A percentile compares a stretch with the other conserved stretches of the same genome.
Evolutionary conservation across 2,888 invertebrate genomes (phyloP).

Genomic region (Eristalis arbustorum): DNA sequence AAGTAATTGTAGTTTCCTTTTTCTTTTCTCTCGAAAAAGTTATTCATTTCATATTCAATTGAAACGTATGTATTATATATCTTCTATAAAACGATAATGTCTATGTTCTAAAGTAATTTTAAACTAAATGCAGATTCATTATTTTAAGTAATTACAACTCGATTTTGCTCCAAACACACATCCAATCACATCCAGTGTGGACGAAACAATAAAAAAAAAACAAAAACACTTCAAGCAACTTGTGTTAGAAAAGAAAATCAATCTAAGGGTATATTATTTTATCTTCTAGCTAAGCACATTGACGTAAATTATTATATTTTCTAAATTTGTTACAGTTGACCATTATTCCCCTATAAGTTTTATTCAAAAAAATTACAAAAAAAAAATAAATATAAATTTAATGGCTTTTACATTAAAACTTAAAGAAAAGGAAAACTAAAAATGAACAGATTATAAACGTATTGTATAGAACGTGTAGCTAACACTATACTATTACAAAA

Average conservation of each 20-base stretch:
- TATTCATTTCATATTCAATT: conserved; percentile 67
- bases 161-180: conserved; percentile 5
- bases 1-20: conserved; percentile 55
- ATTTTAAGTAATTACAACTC: conserved; percentile 10
- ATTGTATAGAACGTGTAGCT: conserved; percentile 49
- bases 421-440: conserved; percentile 10
- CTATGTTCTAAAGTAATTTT: conserved; percentile 47
- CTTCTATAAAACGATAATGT: conserved; percentile 51
- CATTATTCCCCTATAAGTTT: conserved; percentile 8
- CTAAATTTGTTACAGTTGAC: not conserved
- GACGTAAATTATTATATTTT: conserved; percentile 10
- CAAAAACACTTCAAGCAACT: conserved; percentile 1
- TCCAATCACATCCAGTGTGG: not conserved
- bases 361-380: conserved; percentile 6
- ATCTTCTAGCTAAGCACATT: conserved; percentile 27
- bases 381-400: conserved; percentile 5
- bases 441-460: not conserved
- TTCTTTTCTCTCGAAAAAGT: conserved; percentile 58
- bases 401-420: conserved; percentile 48
- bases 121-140: conserved; percentile 35
- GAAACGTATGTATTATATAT: conserved; percentile 52
- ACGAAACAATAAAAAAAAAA: not conserved
- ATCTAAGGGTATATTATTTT: not conserved
- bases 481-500: conserved; percentile 41
- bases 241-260: not conserved